A percentile compares a stretch with the other conserved stretches of the same genome.
Evolutionary conservation across 2,113 vertebrate species (phyloP).

Genomic region (Caranx ignobilis): DNA sequence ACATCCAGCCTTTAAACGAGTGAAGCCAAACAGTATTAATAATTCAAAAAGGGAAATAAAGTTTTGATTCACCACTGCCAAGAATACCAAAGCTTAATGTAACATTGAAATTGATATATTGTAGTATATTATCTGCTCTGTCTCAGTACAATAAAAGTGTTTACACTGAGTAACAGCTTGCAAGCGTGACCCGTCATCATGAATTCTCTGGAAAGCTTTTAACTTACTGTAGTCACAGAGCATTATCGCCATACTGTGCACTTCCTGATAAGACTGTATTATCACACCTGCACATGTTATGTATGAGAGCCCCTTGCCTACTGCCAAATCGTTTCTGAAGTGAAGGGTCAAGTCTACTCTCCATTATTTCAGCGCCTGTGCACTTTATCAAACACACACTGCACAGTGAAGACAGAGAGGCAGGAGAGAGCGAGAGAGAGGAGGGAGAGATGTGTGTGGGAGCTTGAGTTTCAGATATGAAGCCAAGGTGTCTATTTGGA

Average conservation of each 20-base stretch:
- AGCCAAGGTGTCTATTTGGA: constrained; percentile 37
- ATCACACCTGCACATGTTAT: constrained; percentile 11
- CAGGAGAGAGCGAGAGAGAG: constrained; percentile 8
- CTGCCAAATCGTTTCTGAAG: background rate
- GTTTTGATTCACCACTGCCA: background rate
- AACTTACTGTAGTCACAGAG: background rate
- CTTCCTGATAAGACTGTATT: constrained; percentile 10
- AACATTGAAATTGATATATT: background rate
- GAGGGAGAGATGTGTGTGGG: constrained; percentile 38
- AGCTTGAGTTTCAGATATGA: constrained; percentile 17
- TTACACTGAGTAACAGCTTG: constrained; percentile 25
- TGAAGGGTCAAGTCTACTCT: background rate
- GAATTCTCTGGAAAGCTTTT: constrained; percentile 20
- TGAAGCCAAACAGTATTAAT: constrained; percentile 38
- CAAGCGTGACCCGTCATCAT: background rate
- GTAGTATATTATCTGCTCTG: background rate
- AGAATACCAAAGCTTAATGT: background rate
- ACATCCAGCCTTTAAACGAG: constrained; percentile 27
- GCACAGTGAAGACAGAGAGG: constrained; percentile 2
- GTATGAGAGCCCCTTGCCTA: background rate
- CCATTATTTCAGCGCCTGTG: constrained; percentile 4
- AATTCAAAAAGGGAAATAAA: constrained; percentile 39
- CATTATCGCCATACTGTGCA: constrained; percentile 18
- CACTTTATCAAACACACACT: background rate
- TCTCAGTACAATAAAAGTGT: constrained; percentile 9